phyloP scores from a whole-genome alignment of 2,797 vertebrate species.

The Sparidentex hasta region DNA sequence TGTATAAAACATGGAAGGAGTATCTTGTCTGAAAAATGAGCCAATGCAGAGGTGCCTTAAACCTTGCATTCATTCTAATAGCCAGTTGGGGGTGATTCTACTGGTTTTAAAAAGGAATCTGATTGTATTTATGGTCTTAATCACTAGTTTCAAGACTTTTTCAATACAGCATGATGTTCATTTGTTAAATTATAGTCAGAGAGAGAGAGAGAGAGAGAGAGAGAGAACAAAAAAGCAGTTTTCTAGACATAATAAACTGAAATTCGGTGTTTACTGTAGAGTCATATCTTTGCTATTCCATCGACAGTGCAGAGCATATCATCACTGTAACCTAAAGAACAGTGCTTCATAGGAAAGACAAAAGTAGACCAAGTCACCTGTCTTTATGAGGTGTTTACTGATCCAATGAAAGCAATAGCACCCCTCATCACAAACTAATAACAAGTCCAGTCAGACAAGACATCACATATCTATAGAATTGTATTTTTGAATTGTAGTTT shows the following conservation, averaged over 20 bases:
- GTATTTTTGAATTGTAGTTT: not conserved
- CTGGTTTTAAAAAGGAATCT: too few species aligned
- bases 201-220: too few species aligned
- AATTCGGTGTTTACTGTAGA: not conserved
- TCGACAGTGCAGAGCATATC: not conserved
- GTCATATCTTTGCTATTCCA: not conserved
- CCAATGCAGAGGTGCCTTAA: too few species aligned
- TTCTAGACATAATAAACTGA: not conserved
- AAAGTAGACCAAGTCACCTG: not conserved
- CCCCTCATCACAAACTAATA: not conserved
- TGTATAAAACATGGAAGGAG: too few species aligned
- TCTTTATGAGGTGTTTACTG: constrained; percentile 13
- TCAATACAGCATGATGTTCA: too few species aligned
- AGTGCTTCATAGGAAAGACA: not conserved
- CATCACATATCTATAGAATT: not conserved
- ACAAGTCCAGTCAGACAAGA: not conserved
- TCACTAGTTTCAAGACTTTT: too few species aligned
- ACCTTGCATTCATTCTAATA: too few species aligned
- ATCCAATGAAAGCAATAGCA: not conserved
- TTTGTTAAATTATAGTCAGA: too few species aligned
- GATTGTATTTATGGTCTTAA: too few species aligned
- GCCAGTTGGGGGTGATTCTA: too few species aligned
- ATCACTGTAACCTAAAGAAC: not conserved
- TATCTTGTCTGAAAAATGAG: too few species aligned
- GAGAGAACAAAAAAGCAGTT: not conserved